Conservation (phyloP, 2,113 vertebrate species). For the Pangasianodon hypophthalmus region DNA sequence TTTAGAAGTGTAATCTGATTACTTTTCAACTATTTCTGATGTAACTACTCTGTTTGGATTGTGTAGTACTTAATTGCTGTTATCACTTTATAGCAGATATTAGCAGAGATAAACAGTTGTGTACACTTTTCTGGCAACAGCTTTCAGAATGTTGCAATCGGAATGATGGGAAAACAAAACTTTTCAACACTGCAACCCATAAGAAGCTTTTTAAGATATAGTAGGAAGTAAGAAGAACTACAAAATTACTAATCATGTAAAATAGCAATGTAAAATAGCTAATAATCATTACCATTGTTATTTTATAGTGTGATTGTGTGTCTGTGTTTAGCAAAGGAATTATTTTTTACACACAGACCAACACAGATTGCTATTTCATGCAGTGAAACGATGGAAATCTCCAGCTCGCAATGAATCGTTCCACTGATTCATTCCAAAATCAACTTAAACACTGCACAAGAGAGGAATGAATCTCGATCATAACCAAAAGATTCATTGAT, state of each 20-base stretch:
- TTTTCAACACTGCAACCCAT: background rate
- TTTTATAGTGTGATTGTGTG: too few relatives aligned
- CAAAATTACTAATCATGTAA: too few relatives aligned
- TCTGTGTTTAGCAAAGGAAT: too few relatives aligned
- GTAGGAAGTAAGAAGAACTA: background rate
- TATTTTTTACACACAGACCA: too few relatives aligned
- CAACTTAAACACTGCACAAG: background rate
- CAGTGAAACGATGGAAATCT: too few relatives aligned
- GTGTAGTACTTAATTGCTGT: background rate
- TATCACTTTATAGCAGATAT: background rate
- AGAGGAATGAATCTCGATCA: background rate
- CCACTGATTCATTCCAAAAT: background rate
- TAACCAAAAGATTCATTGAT: background rate
- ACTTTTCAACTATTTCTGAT: background rate
- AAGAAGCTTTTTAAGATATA: background rate
- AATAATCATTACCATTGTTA: background rate
- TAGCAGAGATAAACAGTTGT: background rate
- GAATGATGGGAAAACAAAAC: background rate
- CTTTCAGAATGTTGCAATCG: background rate
- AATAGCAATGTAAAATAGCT: background rate
- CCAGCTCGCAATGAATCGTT: too few relatives aligned
- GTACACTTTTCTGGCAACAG: background rate
- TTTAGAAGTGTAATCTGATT: slow-evolving; percentile 8
- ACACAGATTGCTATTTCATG: too few relatives aligned
- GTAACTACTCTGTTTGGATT: slow-evolving; percentile 6